Percentiles rank a stretch among this genome's conserved stretches.
phyloP scores from a whole-genome alignment of 2,797 vertebrate species.

The Phrynocephalus guinanensis region DNA sequence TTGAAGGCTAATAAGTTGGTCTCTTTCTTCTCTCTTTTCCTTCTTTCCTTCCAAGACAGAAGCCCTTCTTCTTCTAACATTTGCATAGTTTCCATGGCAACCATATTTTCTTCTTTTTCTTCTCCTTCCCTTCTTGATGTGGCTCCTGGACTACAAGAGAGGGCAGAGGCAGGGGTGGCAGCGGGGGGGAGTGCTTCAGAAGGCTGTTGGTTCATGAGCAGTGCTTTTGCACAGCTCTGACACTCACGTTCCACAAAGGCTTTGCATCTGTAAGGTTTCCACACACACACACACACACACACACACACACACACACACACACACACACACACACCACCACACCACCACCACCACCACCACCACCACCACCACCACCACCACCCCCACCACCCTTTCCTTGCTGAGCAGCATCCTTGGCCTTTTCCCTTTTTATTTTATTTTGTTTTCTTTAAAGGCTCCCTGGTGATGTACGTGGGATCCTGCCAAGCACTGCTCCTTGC shows the following conservation, averaged over 20 bases:
- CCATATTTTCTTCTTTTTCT: constrained; percentile 58
- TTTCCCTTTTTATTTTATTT: background rate
- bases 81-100: constrained; percentile 77
- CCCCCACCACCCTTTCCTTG: background rate
- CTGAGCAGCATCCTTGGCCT: background rate
- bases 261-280: background rate
- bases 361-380: no score
- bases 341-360: no score
- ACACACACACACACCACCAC: no score
- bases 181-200: background rate
- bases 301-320: no score
- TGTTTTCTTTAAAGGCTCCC: background rate
- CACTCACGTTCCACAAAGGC: background rate
- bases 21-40: background rate
- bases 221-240: background rate
- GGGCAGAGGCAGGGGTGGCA: constrained; percentile 24
- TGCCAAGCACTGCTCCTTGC: constrained; percentile 21
- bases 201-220: background rate
- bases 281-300: no score
- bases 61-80: constrained; percentile 58
- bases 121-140: constrained; percentile 57
- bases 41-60: constrained; percentile 35
- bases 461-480: background rate
- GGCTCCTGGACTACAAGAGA: constrained; percentile 27
- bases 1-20: constrained; percentile 56